Evolutionary conservation across 2,888 invertebrate genomes (phyloP), one percentile per base, ranked within the genome.

Genomic region (Choreutis nemorana): DNA sequence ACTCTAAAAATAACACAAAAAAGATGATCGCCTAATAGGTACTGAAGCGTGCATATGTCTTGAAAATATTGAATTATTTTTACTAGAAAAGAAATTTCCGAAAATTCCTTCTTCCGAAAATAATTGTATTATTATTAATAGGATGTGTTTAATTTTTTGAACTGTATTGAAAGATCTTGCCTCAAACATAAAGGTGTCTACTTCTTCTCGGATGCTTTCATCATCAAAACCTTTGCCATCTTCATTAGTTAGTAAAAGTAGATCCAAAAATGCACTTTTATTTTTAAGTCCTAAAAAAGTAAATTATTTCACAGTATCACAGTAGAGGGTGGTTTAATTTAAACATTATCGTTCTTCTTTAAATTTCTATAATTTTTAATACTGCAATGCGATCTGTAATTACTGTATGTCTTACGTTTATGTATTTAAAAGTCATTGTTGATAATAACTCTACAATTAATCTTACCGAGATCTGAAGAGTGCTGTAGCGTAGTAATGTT

Each of bases 101-200:
- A n/a, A n/a, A n/a, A n/a, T n/a, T n/a, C n/a, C n/a, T n/a, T n/a
- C n/a, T n/a, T n/a, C n/a, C n/a, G n/a, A n/a, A n/a, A n/a, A n/a
- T n/a, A n/a, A n/a, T n/a, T n/a, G n/a, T n/a, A n/a, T n/a, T n/a
- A n/a, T n/a, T n/a, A n/a, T n/a, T n/a, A n/a, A n/a, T n/a, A n/a
- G n/a, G n/a, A n/a, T n/a, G n/a, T n/a, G n/a, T n/a, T n/a, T n/a
- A n/a, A n/a, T n/a, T n/a, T n/a, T n/a, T n/a, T n/a, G n/a, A 14
- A 6, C 11, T 1, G 26, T 18, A 16, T 27, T 22, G 4, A 21
- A 7, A 8, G 14, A 31, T 48, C 51, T 59, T 51, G 85, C 86
- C 56, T 83, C 87, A 56, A 89, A 89, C 84, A 89, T 85, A 41
- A 89, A 87, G 0, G 89, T 89, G 40, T 88, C 85, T 0, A 88